A percentile compares a stretch with the other conserved stretches of the same genome.
Evolutionary conservation across 1,140 invertebrate genomes (phyloP).

Genomic region (Heterodera schachtii): DNA sequence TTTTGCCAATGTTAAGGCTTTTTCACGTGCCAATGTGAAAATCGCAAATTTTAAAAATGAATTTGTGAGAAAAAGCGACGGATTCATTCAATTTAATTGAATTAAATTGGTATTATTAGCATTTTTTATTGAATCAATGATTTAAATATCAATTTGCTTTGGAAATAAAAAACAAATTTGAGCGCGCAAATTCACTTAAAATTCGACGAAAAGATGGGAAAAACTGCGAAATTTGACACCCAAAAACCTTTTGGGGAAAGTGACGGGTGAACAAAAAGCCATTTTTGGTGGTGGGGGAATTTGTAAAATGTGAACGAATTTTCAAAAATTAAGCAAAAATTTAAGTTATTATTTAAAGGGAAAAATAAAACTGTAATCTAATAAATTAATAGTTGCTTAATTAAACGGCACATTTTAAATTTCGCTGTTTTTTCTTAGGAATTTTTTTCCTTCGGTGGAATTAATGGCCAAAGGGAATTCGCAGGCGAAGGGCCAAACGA

Average conservation of each 20-base stretch:
- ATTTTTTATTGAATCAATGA: too few relatives aligned
- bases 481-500: neutral
- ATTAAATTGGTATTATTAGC: too few relatives aligned
- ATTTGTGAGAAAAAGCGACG: too few relatives aligned
- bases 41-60: too few relatives aligned
- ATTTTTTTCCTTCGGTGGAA: neutral
- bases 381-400: too few relatives aligned
- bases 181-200: neutral
- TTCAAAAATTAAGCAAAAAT: neutral
- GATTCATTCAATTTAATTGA: too few relatives aligned
- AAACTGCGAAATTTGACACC: neutral
- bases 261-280: neutral
- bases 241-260: neutral
- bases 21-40: neutral
- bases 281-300: neutral
- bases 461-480: neutral
- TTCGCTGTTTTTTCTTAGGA: too few relatives aligned
- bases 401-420: too few relatives aligned
- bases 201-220: neutral
- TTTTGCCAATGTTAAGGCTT: neutral
- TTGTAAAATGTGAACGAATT: neutral
- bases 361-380: too few relatives aligned
- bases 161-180: neutral
- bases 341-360: too few relatives aligned
- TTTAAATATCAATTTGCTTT: conserved; percentile 1